Conservation (phyloP, 2,113 vertebrate genomes). For the Montifringilla adamsi region DNA sequence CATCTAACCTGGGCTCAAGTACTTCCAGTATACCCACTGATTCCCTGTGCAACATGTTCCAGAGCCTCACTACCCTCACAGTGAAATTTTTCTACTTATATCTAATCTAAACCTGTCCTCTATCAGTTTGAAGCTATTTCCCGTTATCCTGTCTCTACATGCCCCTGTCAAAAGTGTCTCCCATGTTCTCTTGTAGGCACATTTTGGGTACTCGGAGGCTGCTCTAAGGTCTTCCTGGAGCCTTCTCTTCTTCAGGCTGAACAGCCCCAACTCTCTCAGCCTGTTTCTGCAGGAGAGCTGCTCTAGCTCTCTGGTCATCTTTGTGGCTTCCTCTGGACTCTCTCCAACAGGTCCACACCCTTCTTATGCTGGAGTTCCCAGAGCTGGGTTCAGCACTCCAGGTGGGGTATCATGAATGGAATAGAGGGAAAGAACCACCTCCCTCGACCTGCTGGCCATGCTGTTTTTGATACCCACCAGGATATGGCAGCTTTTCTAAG, state of each 20-base stretch:
- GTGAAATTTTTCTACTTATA: neutral
- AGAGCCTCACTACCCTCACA: neutral
- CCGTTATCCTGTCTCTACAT: neutral
- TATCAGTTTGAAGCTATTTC: neutral
- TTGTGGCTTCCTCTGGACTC: neutral
- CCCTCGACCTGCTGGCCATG: neutral
- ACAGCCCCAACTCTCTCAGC: neutral
- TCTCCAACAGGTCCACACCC: neutral
- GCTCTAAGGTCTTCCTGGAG: neutral
- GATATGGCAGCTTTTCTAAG: neutral
- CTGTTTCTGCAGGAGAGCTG: neutral
- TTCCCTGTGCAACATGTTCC: neutral
- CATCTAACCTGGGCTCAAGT: neutral
- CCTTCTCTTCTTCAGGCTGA: neutral
- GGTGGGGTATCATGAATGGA: neutral
- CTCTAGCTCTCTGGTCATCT: neutral
- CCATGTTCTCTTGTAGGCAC: neutral
- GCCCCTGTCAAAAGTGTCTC: neutral
- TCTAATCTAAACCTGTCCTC: neutral
- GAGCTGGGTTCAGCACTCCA: neutral
- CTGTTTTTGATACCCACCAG: neutral
- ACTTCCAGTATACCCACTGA: neutral
- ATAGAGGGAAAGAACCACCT: neutral
- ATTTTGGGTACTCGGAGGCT: neutral
- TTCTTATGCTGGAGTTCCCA: neutral